Evolutionary conservation across 2,888 invertebrate genomes (phyloP).

Genomic region (Hydrotaea cyrtoneurina): DNA sequence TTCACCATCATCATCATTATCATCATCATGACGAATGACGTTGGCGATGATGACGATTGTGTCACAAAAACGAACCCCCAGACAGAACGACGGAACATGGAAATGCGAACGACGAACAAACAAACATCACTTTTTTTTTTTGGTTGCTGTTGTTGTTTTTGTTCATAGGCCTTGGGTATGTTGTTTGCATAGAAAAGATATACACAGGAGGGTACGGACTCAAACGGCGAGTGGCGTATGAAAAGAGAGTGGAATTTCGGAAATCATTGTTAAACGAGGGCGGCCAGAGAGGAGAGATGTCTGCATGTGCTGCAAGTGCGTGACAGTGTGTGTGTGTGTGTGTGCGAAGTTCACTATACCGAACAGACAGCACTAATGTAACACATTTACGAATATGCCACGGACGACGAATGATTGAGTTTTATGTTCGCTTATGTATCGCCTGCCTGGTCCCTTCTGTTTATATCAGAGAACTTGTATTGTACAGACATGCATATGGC

Average conservation of each 20-base stretch:
- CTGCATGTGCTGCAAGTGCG: background rate
- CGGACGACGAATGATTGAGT: background rate
- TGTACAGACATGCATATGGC: background rate
- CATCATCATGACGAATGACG: background rate
- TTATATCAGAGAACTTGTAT: no score
- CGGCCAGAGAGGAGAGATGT: background rate
- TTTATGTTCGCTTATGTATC: background rate
- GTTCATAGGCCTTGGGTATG: background rate
- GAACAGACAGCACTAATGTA: constrained; percentile 9
- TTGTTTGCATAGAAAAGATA: background rate
- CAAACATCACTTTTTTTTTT: constrained; percentile 16
- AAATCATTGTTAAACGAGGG: background rate
- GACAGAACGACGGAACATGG: constrained; percentile 7
- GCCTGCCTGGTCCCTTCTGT: no score
- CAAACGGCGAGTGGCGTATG: no score
- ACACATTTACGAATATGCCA: constrained; percentile 40
- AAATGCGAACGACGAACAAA: constrained; percentile 7
- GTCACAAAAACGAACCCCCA: constrained; percentile 3
- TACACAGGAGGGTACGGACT: no score
- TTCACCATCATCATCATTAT: constrained; percentile 3
- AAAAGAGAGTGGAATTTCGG: background rate
- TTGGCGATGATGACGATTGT: background rate
- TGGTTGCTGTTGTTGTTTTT: no score
- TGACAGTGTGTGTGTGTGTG: background rate
- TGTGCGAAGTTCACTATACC: constrained; percentile 1